These are phyloP conservation scores for Ceriagrion tenellum DNA, from an alignment of 2,888 invertebrate species.

Conservation along the genomic window DNA sequence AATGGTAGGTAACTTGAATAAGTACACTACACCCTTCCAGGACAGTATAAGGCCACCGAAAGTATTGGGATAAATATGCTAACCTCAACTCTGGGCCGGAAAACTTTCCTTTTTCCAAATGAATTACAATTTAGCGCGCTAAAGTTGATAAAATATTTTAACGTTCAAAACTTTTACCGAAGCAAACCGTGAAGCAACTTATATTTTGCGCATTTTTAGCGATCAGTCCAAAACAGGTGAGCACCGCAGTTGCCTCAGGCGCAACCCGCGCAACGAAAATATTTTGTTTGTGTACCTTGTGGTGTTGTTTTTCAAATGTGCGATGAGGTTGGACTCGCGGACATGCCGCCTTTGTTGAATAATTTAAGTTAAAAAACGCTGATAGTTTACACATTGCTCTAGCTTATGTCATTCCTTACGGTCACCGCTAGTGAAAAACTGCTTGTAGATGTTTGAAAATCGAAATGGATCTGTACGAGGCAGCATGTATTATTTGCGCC, in stretches of 20 bases:
- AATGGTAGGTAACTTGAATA: too few relatives aligned
- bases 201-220: not conserved
- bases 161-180: too few relatives aligned
- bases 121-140: too few relatives aligned
- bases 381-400: not conserved
- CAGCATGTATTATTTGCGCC: conserved; percentile 82
- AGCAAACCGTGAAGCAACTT: not conserved
- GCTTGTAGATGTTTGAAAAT: not conserved
- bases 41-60: too few relatives aligned
- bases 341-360: not conserved
- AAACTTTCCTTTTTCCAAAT: too few relatives aligned
- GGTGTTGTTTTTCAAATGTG: not conserved
- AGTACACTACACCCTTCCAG: too few relatives aligned
- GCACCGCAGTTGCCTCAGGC: not conserved
- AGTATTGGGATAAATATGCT: too few relatives aligned
- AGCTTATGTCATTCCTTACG: not conserved
- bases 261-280: not conserved
- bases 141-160: too few relatives aligned
- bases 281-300: not conserved
- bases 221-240: not conserved
- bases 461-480: conserved; percentile 84
- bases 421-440: not conserved
- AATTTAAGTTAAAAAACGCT: not conserved
- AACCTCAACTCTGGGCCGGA: too few relatives aligned
- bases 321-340: not conserved